Conservation (phyloP, 1,140 invertebrate genomes). For the Gonatopus flavifemur region DNA sequence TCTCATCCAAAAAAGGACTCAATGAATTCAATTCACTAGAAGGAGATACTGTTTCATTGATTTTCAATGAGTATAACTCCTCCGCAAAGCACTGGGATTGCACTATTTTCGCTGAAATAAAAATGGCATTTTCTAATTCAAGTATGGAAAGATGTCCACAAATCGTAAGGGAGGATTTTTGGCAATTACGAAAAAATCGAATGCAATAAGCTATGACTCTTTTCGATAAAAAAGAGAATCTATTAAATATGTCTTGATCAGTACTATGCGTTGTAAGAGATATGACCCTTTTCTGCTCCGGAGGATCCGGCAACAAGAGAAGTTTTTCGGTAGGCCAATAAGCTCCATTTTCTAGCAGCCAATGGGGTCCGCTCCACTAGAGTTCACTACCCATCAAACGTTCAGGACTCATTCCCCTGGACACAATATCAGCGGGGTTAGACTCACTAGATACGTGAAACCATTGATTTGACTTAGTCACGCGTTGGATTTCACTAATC, state of each 20-base stretch:
- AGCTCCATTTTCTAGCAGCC: conserved; percentile 26
- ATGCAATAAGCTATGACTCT: conserved; percentile 6
- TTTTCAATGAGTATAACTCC: conserved; percentile 16
- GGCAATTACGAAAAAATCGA: not conserved
- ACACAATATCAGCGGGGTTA: conserved; percentile 54
- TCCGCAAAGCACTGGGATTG: conserved; percentile 25
- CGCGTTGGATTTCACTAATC: conserved; percentile 33
- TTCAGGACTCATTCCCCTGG: too few relatives aligned
- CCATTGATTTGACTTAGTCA: conserved; percentile 40
- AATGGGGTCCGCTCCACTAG: conserved; percentile 20
- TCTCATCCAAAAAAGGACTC: conserved; percentile 40
- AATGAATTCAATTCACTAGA: conserved; percentile 14
- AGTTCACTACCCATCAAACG: not conserved
- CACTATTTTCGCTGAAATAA: conserved; percentile 15
- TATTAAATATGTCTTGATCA: not conserved
- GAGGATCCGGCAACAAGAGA: conserved; percentile 12
- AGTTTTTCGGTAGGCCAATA: conserved; percentile 31
- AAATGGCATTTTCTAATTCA: not conserved
- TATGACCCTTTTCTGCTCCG: not conserved
- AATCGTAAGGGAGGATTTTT: not conserved
- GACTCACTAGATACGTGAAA: conserved; percentile 40
- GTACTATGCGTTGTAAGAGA: not conserved
- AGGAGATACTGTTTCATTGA: conserved; percentile 8
- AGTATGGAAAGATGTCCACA: not conserved
- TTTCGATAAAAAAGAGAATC: conserved; percentile 6